Percentiles rank a stretch among this genome's conserved stretches.
Evolutionary conservation across 2,888 invertebrate species (phyloP).

Genomic region (Bruchidius siliquastri): DNA sequence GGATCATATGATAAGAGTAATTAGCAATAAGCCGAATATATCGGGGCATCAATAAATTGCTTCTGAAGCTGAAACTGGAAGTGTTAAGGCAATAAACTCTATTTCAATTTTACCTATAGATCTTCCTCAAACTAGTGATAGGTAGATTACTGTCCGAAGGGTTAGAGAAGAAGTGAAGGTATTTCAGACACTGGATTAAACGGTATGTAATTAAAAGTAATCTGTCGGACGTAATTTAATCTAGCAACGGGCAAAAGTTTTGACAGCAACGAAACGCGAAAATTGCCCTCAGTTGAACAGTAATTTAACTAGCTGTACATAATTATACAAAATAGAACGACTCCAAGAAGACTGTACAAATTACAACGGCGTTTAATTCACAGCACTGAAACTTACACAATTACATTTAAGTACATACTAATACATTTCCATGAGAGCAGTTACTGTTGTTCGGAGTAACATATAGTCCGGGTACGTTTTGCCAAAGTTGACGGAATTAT

Average conservation of each 20-base stretch:
- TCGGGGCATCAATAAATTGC: no score
- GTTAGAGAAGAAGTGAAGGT: neutral
- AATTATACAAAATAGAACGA: conserved; percentile 32
- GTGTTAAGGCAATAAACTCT: no score
- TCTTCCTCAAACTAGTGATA: neutral
- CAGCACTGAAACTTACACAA: conserved; percentile 29
- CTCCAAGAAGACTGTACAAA: conserved; percentile 29
- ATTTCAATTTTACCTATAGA: neutral
- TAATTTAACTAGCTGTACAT: conserved; percentile 31
- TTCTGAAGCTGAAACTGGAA: no score
- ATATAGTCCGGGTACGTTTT: neutral
- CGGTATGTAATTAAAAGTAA: neutral
- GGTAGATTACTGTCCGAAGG: neutral
- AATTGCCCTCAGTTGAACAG: conserved; percentile 27
- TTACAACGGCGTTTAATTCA: conserved; percentile 27
- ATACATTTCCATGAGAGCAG: conserved; percentile 2
- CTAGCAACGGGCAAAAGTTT: conserved; percentile 21
- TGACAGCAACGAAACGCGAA: conserved; percentile 16
- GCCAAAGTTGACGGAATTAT: neutral
- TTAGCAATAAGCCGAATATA: no score
- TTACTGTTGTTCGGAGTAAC: neutral
- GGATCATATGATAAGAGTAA: no score
- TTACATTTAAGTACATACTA: conserved; percentile 25
- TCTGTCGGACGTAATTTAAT: neutral
- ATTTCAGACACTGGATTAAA: neutral